Conservation (phyloP, 2,797 vertebrate species). For the Oreochromis grahami region DNA sequence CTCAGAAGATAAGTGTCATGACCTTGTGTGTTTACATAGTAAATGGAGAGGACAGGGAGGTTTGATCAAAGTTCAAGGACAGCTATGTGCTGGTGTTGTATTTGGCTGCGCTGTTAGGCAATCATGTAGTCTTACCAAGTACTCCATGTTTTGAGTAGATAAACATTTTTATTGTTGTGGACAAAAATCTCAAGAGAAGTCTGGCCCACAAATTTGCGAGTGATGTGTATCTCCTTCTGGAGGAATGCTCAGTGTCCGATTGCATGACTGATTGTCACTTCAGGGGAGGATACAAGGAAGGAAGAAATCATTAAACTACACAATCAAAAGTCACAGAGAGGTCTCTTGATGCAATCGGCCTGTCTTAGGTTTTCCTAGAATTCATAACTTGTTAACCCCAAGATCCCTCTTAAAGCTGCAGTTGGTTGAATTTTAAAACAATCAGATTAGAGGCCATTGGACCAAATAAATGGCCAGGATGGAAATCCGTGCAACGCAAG, state of each 20-base stretch:
- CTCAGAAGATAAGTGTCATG: not conserved
- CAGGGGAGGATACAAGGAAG: slow-evolving; percentile 26
- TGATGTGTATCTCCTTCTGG: slow-evolving; percentile 39
- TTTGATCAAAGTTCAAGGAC: slow-evolving; percentile 10
- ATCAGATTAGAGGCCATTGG: not conserved
- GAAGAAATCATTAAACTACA: slow-evolving; percentile 32
- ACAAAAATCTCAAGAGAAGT: not conserved
- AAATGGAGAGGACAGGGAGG: not conserved
- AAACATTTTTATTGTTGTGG: not conserved
- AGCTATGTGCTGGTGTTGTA: not conserved
- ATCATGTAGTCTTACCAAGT: not conserved
- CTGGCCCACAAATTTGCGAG: not conserved
- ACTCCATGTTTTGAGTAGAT: not conserved
- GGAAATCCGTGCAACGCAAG: not conserved
- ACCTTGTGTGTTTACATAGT: not conserved
- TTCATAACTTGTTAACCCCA: not conserved
- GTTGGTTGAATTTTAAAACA: not conserved
- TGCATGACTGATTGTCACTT: slow-evolving; percentile 36
- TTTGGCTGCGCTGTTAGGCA: not conserved
- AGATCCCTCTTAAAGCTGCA: not conserved
- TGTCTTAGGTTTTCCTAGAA: not conserved
- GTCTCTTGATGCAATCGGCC: slow-evolving; percentile 15
- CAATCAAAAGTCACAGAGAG: slow-evolving; percentile 14
- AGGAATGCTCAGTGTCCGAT: slow-evolving; percentile 31
- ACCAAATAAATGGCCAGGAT: not conserved